These are phyloP conservation scores for Xiphorhynchus erythropygius DNA, from an alignment of 2,797 vertebrate species.

Conservation along the genomic window DNA sequence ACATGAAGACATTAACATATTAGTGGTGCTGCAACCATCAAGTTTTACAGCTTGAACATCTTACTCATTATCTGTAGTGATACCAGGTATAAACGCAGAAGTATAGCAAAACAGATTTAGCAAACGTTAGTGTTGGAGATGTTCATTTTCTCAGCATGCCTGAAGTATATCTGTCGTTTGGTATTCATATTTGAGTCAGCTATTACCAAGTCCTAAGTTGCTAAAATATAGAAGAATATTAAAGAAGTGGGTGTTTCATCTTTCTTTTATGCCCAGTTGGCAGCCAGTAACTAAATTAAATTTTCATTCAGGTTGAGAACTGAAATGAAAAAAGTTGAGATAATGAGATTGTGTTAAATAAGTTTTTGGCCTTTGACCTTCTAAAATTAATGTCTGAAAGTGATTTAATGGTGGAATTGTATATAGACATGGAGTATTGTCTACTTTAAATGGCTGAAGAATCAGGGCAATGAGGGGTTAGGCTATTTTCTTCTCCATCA, in stretches of 20 bases:
- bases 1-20: neutral
- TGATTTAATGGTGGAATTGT: neutral
- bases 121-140: neutral
- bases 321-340: neutral
- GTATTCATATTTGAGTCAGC: neutral
- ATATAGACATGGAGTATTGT: neutral
- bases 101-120: neutral
- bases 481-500: neutral
- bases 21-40: neutral
- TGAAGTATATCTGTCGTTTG: neutral
- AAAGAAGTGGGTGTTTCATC: neutral
- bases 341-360: neutral
- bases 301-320: neutral
- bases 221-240: conserved; percentile 11
- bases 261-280: neutral
- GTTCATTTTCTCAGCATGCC: neutral
- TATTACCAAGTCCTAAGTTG: neutral
- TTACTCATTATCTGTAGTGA: neutral
- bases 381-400: neutral
- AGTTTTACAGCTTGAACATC: neutral
- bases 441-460: neutral
- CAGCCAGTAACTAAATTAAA: neutral
- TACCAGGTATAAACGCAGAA: neutral
- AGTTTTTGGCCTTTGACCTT: neutral
- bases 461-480: neutral